Evolutionary conservation across 2,888 invertebrate species (phyloP), one percentile per base, ranked within the genome.

Genomic region (Clitarchus hookeri): DNA sequence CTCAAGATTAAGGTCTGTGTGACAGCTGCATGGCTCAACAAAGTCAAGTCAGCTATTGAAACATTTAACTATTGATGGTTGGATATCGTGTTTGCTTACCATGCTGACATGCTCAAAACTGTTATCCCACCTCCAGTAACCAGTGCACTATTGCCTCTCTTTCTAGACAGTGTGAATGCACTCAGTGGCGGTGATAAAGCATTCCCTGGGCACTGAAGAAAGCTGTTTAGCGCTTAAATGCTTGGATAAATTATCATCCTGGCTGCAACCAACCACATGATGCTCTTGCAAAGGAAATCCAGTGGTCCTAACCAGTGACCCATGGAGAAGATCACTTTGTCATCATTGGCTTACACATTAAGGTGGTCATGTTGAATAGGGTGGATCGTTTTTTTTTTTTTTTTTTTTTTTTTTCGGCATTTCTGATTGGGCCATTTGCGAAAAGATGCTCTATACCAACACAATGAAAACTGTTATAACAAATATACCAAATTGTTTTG

Each of bases 301-400:
- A 84, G 53, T 79, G 79, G 84, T 6, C 19, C 9, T 78, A 16
- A 16, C 86, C 86, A 79, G 79, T 36, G 6, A 79, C 4, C 6
- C 48, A 86, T 79, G 78, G 86, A 27, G 84, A 86, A 44, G 54
- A 84, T 6, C 23, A 84, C 26, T 86, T 86, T 86, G 78, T 86
- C 6, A 84, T 44, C 23, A 80, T 86, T 13, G 25, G 44, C 8
- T 78, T 86, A 23, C 86, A 48, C 23, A 84, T 86, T 2, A 84
- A 86, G 78, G 77, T 78, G 78, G 85, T 25, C 36, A 78, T 85
- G 78, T 36, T n/a, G n/a, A n/a, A n/a, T n/a, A n/a, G n/a, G n/a
- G n/a, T n/a, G n/a, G n/a, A n/a, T n/a, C n/a, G n/a, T n/a, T n/a
- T n/a, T n/a, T n/a, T n/a, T n/a, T n/a, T n/a, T n/a, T n/a, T n/a